Base-by-base conservation (phyloP, 2,888 invertebrate species). In the Troilus luridus region DNA sequence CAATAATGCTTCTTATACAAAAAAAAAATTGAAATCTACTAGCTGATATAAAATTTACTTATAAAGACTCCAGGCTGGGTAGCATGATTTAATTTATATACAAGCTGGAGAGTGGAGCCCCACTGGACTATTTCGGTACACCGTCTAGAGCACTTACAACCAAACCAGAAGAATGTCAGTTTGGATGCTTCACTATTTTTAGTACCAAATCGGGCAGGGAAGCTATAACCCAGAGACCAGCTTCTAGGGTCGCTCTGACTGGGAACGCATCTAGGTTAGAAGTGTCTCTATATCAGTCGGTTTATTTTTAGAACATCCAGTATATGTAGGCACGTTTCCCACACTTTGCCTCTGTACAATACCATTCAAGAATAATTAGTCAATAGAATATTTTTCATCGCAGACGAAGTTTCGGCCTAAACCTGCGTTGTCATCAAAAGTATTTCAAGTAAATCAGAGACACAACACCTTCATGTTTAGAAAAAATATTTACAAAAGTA, bases 261-360 rank as follows among this genome's bases (percentile, higher is more conserved):
- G 27, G 19, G 72, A 85, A 85, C 56, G 19, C 21, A 85, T 85
- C 56, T 56, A 58, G 85, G 56, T 58, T 85, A 85, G 85, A 85
- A 85, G 56, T 56, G 85, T 58, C 6, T 56, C 85, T 85, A 85
- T 85, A 85, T 56, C 56, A 85, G 85, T 85, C 56, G n/a, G 85
- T 85, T 56, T 85, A 85, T 85, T 85, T 85, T 56, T 85, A 85
- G 56, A 85, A 58, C n/a, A n/a, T 12, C 12, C 56, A 56, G 21
- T 9, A 10, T n/a, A 54, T 85, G 56, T 56, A 58, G n/a, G 21
- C 56, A 85, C 85, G 21, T 85, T 58, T 85, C 56, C n/a, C 85
- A 85, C n/a, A 11, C 72, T 41, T 41, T 1, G 24, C 67, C 24
- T 9, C 8, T 9, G n/a, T n/a, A 64, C n/a, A 1, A 64, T n/a